A percentile compares a stretch with the other conserved stretches of the same genome.
Evolutionary conservation across 2,113 vertebrate genomes (phyloP).

Genomic region (Lasiurus cinereus): DNA sequence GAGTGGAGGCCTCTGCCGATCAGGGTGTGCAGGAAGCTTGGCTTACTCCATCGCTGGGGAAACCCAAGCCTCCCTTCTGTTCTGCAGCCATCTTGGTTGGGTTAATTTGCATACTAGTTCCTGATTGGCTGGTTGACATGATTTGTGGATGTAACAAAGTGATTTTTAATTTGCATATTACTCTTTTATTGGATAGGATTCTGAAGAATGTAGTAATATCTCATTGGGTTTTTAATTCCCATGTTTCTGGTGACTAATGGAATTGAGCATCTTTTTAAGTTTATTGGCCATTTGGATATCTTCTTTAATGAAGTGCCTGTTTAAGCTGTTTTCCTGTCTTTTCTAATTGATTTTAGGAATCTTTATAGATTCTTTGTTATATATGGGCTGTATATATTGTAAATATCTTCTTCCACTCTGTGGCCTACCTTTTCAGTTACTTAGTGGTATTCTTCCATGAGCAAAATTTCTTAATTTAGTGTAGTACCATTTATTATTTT

Average conservation of each 20-base stretch:
- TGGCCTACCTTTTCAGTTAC: background rate
- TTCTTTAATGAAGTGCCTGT: background rate
- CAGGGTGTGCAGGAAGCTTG: no score
- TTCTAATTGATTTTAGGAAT: slow-evolving; percentile 8
- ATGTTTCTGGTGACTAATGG: background rate
- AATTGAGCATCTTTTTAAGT: slow-evolving; percentile 18
- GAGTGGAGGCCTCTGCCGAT: no score
- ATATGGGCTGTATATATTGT: background rate
- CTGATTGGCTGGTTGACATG: no score
- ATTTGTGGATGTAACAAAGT: no score
- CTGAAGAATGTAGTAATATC: background rate
- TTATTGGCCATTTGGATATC: background rate
- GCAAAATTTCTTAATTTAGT: background rate
- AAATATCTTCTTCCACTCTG: background rate
- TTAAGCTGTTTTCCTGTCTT: slow-evolving; percentile 25
- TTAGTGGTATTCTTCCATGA: background rate
- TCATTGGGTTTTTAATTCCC: background rate
- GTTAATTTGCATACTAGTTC: no score
- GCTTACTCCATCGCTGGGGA: no score
- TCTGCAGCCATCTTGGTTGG: no score
- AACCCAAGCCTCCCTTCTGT: no score
- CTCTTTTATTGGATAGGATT: background rate
- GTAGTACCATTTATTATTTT: background rate
- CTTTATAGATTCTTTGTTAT: background rate
- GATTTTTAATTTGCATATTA: no score